Conservation (phyloP, 2,888 invertebrate species). For the Hirtodrosophila alboralis region DNA sequence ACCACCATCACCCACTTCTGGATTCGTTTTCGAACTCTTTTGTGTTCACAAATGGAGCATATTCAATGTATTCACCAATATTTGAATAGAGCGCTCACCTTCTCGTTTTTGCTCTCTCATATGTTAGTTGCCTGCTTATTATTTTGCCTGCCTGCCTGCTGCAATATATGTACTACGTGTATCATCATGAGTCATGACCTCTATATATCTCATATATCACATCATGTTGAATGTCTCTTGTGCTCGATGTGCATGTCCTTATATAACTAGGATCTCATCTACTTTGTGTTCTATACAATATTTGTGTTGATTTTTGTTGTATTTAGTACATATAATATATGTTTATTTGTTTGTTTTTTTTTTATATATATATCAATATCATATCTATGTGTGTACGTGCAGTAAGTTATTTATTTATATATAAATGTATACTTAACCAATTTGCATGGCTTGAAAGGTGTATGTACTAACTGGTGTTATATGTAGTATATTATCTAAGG, state of each 20-base stretch:
- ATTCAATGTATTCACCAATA: conserved; percentile 23
- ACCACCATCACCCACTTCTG: conserved; percentile 45
- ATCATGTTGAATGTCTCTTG: conserved; percentile 55
- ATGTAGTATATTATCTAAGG: too few relatives aligned
- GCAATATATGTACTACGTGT: conserved; percentile 53
- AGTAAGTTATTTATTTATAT: conserved; percentile 30
- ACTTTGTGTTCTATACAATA: conserved; percentile 34
- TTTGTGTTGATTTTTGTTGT: conserved; percentile 70
- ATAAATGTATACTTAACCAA: conserved; percentile 18
- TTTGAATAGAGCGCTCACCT: conserved; percentile 29
- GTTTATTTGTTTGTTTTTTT: conserved; percentile 32
- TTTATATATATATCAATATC: conserved; percentile 31
- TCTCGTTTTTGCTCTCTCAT: conserved; percentile 46
- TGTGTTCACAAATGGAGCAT: conserved; percentile 41
- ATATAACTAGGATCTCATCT: conserved; percentile 29
- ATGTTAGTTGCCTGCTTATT: conserved; percentile 70
- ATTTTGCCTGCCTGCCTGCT: conserved; percentile 69
- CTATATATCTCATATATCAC: conserved; percentile 39
- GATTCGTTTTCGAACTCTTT: conserved; percentile 32
- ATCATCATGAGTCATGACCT: conserved; percentile 50
- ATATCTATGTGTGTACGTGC: conserved; percentile 8
- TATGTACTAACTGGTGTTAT: conserved; percentile 36
- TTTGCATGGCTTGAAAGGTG: conserved; percentile 44
- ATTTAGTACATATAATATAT: conserved; percentile 54
- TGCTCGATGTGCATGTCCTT: conserved; percentile 64